A percentile compares a stretch with the other conserved stretches of the same genome.
Evolutionary conservation across 2,888 invertebrate genomes (phyloP).

Genomic region (Erannis defoliaria): DNA sequence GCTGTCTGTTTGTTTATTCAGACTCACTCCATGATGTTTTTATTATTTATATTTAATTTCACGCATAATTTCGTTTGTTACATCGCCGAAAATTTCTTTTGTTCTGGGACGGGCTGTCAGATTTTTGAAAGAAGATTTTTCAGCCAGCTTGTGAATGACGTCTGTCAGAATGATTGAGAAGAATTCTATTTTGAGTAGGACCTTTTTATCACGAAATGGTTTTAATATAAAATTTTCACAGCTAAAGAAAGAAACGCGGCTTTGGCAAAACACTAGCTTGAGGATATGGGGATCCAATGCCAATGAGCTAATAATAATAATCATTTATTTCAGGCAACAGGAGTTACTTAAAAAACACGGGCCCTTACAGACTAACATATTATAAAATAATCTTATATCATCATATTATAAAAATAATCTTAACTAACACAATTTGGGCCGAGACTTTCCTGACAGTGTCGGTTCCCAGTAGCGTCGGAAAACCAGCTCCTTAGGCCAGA

Average conservation of each 20-base stretch:
- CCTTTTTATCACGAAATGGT: not conserved
- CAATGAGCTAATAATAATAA: too few species aligned
- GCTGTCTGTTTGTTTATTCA: constrained; percentile 31
- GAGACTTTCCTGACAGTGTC: too few species aligned
- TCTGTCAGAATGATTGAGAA: constrained; percentile 36
- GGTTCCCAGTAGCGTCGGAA: too few species aligned
- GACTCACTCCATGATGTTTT: constrained; percentile 62
- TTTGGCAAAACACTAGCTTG: too few species aligned
- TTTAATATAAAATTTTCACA: not conserved
- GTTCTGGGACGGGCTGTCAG: constrained; percentile 56
- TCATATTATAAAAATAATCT: too few species aligned
- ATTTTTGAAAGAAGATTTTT: constrained; percentile 48
- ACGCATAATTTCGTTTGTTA: constrained; percentile 63
- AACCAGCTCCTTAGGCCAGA: too few species aligned
- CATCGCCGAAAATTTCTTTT: constrained; percentile 70
- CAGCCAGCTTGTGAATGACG: constrained; percentile 46
- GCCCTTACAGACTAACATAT: too few species aligned
- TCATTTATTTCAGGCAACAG: too few species aligned
- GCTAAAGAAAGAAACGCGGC: not conserved
- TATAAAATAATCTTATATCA: too few species aligned
- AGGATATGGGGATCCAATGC: too few species aligned
- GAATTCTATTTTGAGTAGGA: not conserved
- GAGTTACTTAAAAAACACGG: too few species aligned
- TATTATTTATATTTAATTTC: constrained; percentile 48
- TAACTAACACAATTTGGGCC: too few species aligned